phyloP scores from a whole-genome alignment of 1,140 invertebrate species.

The Leptinotarsa texana region DNA sequence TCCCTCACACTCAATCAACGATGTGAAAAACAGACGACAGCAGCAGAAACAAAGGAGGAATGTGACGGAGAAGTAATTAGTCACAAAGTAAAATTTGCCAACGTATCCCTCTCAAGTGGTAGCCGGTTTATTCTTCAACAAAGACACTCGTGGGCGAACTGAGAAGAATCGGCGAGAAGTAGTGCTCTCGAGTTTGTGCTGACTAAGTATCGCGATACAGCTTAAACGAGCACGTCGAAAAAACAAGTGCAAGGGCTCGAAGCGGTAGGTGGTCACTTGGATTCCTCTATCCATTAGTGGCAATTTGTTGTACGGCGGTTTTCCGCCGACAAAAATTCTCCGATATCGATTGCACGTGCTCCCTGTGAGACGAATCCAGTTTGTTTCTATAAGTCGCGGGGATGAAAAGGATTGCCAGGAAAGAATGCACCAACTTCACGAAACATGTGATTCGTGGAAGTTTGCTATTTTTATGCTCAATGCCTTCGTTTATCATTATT shows the following conservation, averaged over 20 bases:
- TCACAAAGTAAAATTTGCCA: slow-evolving; percentile 25
- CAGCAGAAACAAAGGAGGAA: slow-evolving; percentile 20
- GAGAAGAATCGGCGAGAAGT: slow-evolving; percentile 25
- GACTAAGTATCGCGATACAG: slow-evolving; percentile 39
- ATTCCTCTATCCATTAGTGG: slow-evolving; percentile 36
- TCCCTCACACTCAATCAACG: not conserved
- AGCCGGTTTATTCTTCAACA: slow-evolving; percentile 27
- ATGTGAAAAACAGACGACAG: slow-evolving; percentile 16
- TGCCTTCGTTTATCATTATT: too few relatives aligned
- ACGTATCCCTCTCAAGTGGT: slow-evolving; percentile 10
- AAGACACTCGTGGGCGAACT: slow-evolving; percentile 30
- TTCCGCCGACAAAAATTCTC: slow-evolving; percentile 30
- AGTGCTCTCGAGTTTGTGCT: slow-evolving; percentile 34
- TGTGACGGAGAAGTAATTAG: slow-evolving; percentile 25
- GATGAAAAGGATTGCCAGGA: too few relatives aligned
- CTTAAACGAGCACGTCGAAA: slow-evolving; percentile 38
- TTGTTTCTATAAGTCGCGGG: not conserved
- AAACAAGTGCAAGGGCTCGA: slow-evolving; percentile 35
- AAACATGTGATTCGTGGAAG: too few relatives aligned
- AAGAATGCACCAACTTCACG: too few relatives aligned
- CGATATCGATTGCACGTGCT: slow-evolving; percentile 26
- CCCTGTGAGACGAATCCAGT: not conserved
- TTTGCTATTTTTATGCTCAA: too few relatives aligned
- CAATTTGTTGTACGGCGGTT: slow-evolving; percentile 36
- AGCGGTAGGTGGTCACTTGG: slow-evolving; percentile 29